A percentile compares a stretch with the other conserved stretches of the same genome.
phyloP scores from a whole-genome alignment of 2,888 invertebrate species.

The Drosophila macrospina region DNA sequence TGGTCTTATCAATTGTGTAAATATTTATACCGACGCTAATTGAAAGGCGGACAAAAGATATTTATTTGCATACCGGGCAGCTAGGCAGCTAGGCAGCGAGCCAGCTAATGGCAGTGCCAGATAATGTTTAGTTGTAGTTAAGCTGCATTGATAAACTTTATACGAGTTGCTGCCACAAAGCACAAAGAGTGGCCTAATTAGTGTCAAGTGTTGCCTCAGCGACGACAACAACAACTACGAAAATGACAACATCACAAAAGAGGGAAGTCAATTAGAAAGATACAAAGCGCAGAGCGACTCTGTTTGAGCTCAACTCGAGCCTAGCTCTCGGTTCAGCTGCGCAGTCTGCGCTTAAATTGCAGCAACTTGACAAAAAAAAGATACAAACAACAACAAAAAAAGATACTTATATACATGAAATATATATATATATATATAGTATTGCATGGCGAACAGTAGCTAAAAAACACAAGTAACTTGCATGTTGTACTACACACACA shows the following conservation, averaged over 20 bases:
- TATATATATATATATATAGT: constrained; percentile 19
- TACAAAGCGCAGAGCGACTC: constrained; percentile 61
- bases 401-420: constrained; percentile 8
- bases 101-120: constrained; percentile 31
- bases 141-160: constrained; percentile 65
- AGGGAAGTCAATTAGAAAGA: constrained; percentile 81
- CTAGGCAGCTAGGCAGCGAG: constrained; percentile 13
- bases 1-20: constrained; percentile 60
- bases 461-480: constrained; percentile 67
- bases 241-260: constrained; percentile 71
- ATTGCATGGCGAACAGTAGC: constrained; percentile 72
- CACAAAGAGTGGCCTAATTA: constrained; percentile 81
- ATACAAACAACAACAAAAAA: constrained; percentile 12
- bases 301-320: constrained; percentile 4
- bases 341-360: constrained; percentile 58
- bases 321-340: constrained; percentile 16
- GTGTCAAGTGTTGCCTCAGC: constrained; percentile 81
- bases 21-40: constrained; percentile 71
- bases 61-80: constrained; percentile 62
- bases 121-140: constrained; percentile 59
- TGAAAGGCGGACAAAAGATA: constrained; percentile 73
- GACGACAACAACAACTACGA: constrained; percentile 54
- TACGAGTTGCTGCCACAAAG: constrained; percentile 61
- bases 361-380: constrained; percentile 50
- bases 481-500: constrained; percentile 67